Base-by-base conservation (phyloP, 2,888 invertebrate species). In the Drosophila falleni region DNA sequence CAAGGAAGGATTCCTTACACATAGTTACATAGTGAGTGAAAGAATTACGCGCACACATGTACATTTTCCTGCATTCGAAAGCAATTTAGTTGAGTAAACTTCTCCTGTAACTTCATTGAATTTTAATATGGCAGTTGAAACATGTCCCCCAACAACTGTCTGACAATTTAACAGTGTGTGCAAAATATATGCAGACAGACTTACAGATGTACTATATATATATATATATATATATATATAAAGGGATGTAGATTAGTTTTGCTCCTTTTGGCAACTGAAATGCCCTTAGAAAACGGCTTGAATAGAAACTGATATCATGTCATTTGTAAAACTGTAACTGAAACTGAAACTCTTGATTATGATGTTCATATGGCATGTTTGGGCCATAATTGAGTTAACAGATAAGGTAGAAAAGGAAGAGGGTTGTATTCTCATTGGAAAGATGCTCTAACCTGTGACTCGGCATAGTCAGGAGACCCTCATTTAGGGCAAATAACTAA, bases 11-110 rank as follows among this genome's bases (percentile, higher is more conserved):
- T 46, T 26, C 23, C 53, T 23, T 35, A 13, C 33, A 50, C 16
- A 13, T 11, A 19, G 11, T 23, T 26, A 39, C 42, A n/a, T n/a
- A 55, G 15, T 53, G 62, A 19, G 42, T 26, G 19, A 15, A 10
- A 59, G 46, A 54, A 54, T 15, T 61, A 33, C 55, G 29, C 54
- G 54, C 61, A 65, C 61, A 65, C 29, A 78, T 64, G 59, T 19
- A 56, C 39, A 72, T 78, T 68, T 56, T 50, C 39, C 41, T 68
- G 56, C 74, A 84, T 87, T 75, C 60, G 70, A 81, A 89, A 81
- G 85, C 78, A 86, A 89, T 86, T 89, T 87, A 87, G 81, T 59
- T 78, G 82, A 74, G 87, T 74, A 80, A 84, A 75, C 69, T 29
- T 29, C 29, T 70, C 58, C 58, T 62, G 68, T 46, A 80, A 70